Percentiles rank a stretch among this genome's conserved stretches.
phyloP scores from a whole-genome alignment of 2,888 invertebrate genomes.

The Tolmerus cingulatus region DNA sequence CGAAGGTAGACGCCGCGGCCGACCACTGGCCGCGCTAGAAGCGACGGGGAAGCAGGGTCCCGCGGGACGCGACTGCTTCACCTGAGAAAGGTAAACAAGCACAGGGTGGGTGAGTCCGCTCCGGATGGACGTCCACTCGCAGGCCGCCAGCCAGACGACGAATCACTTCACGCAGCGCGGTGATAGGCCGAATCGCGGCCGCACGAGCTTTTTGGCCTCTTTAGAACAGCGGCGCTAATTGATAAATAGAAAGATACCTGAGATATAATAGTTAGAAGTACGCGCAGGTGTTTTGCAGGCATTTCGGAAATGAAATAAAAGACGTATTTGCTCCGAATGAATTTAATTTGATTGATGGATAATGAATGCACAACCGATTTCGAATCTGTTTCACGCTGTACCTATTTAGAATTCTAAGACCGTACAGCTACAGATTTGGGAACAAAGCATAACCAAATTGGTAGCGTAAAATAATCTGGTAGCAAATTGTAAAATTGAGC shows the following conservation, averaged over 20 bases:
- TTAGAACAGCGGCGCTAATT: not conserved
- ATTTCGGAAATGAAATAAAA: not conserved
- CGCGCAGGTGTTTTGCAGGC: not conserved
- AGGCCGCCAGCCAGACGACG: not conserved
- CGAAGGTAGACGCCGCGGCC: not conserved
- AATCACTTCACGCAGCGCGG: not conserved
- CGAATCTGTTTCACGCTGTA: not conserved
- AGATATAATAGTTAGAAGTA: not conserved
- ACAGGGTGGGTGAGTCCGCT: not conserved
- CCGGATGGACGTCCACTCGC: not conserved
- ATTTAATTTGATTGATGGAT: not conserved
- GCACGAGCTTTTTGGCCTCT: not conserved
- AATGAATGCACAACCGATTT: too few relatives aligned
- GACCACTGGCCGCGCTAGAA: not conserved
- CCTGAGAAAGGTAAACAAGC: constrained; percentile 13
- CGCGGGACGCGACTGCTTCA: not conserved
- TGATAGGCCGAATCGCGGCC: not conserved
- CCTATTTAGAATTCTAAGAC: too few relatives aligned
- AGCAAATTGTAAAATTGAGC: too few relatives aligned
- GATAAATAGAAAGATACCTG: not conserved
- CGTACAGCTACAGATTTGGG: too few relatives aligned
- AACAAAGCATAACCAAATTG: too few relatives aligned
- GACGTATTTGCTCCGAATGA: not conserved
- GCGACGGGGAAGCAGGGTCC: not conserved
- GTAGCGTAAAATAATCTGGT: too few relatives aligned